Conservation (phyloP, 2,888 invertebrate genomes). For the Hypena proboscidalis region DNA sequence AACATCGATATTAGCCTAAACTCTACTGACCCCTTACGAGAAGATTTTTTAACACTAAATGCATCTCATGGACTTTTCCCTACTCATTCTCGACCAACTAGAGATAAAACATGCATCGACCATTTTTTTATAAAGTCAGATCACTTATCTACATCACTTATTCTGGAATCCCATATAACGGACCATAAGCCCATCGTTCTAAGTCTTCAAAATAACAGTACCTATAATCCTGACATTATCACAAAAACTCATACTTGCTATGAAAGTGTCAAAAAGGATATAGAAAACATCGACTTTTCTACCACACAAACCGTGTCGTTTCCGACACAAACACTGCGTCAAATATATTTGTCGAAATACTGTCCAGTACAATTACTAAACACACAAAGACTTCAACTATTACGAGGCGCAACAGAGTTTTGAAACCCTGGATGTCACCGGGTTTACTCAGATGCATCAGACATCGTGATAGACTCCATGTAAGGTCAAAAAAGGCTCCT, state of each 20-base stretch:
- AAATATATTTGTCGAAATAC: not conserved
- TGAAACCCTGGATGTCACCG: constrained; percentile 1
- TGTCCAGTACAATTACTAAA: not conserved
- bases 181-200: not conserved
- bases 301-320: not conserved
- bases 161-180: not conserved
- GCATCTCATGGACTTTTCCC: not conserved
- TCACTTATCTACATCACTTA: not conserved
- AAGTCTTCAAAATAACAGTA: not conserved
- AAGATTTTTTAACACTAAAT: not conserved
- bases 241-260: not conserved
- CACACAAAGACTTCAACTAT: not conserved
- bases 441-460: not conserved
- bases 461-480: not conserved
- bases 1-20: not conserved
- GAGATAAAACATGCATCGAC: not conserved
- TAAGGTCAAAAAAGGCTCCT: not conserved
- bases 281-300: not conserved
- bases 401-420: not conserved
- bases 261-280: not conserved
- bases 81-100: not conserved
- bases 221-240: too few species aligned
- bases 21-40: not conserved
- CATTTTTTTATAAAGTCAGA: not conserved
- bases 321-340: not conserved